These are phyloP conservation scores for Zeugodacus cucurbitae DNA, from an alignment of 1,140 invertebrate species.

Conservation along the genomic window DNA sequence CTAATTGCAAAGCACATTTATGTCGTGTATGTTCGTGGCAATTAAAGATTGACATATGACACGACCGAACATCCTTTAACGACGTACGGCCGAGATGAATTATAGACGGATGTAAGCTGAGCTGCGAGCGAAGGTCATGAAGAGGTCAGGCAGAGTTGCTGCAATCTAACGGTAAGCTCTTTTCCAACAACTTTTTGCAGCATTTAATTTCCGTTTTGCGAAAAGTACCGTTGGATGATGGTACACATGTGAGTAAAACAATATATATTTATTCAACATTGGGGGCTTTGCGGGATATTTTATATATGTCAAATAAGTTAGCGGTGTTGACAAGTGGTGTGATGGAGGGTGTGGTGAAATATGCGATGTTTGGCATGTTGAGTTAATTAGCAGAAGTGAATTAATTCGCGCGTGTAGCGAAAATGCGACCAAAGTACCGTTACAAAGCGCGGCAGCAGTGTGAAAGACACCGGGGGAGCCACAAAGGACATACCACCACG, in stretches of 20 bases:
- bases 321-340: not conserved
- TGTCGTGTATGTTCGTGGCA: not conserved
- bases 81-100: not conserved
- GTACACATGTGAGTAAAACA: not conserved
- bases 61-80: not conserved
- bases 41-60: constrained; percentile 20
- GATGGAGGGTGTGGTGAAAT: not conserved
- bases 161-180: not conserved
- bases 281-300: not conserved
- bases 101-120: not conserved
- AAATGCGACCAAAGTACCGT: not conserved
- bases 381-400: constrained; percentile 40
- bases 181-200: not conserved
- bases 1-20: not conserved
- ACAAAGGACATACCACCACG: not conserved
- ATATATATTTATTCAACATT: not conserved
- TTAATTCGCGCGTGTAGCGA: constrained; percentile 25
- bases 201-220: not conserved
- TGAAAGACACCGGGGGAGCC: not conserved
- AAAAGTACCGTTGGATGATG: not conserved
- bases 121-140: not conserved
- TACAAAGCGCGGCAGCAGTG: not conserved
- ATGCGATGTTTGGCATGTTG: not conserved
- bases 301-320: not conserved
- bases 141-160: not conserved